These are phyloP conservation scores for Petrophora chlorosata DNA, from an alignment of 2,888 invertebrate species.

Conservation along the genomic window DNA sequence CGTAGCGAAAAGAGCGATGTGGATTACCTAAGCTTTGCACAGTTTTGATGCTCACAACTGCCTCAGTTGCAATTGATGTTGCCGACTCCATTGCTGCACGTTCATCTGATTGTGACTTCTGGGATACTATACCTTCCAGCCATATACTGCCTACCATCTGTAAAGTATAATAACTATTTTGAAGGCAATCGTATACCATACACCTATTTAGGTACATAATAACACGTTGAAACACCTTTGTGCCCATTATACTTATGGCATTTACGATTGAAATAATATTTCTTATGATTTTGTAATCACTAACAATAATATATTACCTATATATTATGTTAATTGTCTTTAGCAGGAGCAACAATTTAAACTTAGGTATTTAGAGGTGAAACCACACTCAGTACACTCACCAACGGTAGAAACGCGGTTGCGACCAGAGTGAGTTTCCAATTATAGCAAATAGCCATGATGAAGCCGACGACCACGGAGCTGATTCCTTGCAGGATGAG, in stretches of 20 bases:
- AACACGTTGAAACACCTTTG: too few species aligned
- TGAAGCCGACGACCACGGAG: conserved; percentile 83
- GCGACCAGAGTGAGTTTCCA: conserved; percentile 86
- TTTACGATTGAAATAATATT: too few species aligned
- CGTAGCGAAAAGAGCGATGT: too few species aligned
- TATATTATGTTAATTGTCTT: too few species aligned
- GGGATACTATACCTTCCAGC: conserved; percentile 84
- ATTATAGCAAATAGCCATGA: conserved; percentile 82
- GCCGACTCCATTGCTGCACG: conserved; percentile 85
- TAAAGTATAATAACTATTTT: not conserved
- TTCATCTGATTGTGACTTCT: conserved; percentile 84
- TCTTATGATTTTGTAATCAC: too few species aligned
- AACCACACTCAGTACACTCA: too few species aligned
- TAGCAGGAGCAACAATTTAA: too few species aligned
- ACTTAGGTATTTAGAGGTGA: too few species aligned
- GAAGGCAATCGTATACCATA: too few species aligned
- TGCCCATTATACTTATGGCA: too few species aligned
- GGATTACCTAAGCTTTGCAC: conserved; percentile 85
- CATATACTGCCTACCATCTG: conserved; percentile 84
- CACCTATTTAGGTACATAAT: not conserved
- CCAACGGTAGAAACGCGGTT: conserved; percentile 83
- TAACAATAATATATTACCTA: too few species aligned
- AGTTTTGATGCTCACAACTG: conserved; percentile 86
- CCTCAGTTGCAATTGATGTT: conserved; percentile 87
- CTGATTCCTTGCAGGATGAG: conserved; percentile 85